A percentile compares a stretch with the other conserved stretches of the same genome.
Conservation (phyloP, 2,888 invertebrate species). For the Caradrina clavipalpis region DNA sequence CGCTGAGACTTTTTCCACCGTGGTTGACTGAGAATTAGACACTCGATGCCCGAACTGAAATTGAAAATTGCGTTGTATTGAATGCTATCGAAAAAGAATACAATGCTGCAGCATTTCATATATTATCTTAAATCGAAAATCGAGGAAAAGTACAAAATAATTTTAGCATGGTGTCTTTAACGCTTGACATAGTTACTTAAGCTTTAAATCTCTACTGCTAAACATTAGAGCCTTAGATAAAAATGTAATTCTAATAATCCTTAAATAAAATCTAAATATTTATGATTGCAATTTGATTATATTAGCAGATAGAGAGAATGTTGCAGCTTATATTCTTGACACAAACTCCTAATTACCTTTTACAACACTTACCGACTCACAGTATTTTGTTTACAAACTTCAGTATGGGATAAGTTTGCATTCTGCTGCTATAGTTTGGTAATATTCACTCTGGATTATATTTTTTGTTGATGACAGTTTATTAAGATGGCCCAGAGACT, state of each 20-base stretch:
- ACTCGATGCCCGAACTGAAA: conserved; percentile 93
- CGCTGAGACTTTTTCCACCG: conserved; percentile 97
- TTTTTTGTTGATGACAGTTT: not conserved
- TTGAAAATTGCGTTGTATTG: conserved; percentile 1
- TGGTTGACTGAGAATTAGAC: conserved; percentile 95
- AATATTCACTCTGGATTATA: not conserved
- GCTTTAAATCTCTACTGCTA: not conserved
- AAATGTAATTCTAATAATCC: too few species aligned
- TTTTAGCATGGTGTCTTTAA: too few species aligned
- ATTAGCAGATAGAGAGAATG: not conserved
- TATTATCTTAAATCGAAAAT: not conserved
- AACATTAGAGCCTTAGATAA: not conserved
- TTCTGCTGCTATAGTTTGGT: not conserved
- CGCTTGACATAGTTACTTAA: not conserved
- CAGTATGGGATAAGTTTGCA: not conserved
- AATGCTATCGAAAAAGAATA: not conserved
- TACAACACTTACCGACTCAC: conserved; percentile 1
- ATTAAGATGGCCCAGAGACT: too few species aligned
- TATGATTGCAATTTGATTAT: not conserved
- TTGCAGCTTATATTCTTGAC: not conserved
- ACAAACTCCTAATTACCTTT: conserved; percentile 10
- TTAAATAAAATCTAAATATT: not conserved
- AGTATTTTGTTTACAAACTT: conserved; percentile 14
- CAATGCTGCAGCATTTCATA: not conserved
- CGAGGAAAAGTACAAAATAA: too few species aligned